A percentile compares a stretch with the other conserved stretches of the same genome.
Evolutionary conservation across 2,797 vertebrate genomes (phyloP).

Genomic region (Coregonus sp.): DNA sequence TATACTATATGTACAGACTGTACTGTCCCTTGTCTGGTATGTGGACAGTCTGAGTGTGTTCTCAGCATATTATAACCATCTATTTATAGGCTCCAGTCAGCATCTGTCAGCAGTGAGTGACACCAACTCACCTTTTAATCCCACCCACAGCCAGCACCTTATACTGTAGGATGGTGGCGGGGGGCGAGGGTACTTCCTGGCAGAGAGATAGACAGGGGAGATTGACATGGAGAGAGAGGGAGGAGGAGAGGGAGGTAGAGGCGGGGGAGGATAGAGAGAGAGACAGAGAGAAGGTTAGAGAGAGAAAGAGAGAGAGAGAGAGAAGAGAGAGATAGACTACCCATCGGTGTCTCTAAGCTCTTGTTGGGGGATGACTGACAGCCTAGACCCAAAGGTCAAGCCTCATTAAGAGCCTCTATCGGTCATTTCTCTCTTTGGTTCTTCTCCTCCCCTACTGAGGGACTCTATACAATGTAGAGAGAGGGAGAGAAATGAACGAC

Average conservation of each 20-base stretch:
- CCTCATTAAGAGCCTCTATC: constrained; percentile 55
- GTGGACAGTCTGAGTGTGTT: too few species aligned
- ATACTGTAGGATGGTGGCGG: constrained; percentile 23
- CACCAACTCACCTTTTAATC: constrained; percentile 56
- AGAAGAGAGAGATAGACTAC: constrained; percentile 53
- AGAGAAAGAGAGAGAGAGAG: constrained; percentile 10
- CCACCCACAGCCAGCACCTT: constrained; percentile 37
- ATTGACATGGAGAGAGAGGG: constrained; percentile 45
- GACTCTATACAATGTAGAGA: constrained; percentile 19
- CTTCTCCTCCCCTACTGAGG: constrained; percentile 20
- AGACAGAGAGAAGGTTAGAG: constrained; percentile 14
- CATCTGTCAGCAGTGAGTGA: constrained; percentile 64
- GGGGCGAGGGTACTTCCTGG: background rate
- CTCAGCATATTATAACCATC: constrained; percentile 52
- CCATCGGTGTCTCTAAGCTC: constrained; percentile 66
- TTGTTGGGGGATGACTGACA: constrained; percentile 55
- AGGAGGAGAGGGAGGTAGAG: background rate
- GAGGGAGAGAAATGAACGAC: too few species aligned
- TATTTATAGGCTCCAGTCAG: constrained; percentile 63
- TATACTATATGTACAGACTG: too few species aligned
- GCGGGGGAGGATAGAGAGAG: background rate
- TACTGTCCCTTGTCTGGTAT: too few species aligned
- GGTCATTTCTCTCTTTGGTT: constrained; percentile 37
- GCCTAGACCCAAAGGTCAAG: too few species aligned
- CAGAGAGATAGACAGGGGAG: constrained; percentile 22